Percentiles rank a stretch among this genome's conserved stretches.
phyloP scores from a whole-genome alignment of 2,888 invertebrate species.

The Aleiodes alternator region DNA sequence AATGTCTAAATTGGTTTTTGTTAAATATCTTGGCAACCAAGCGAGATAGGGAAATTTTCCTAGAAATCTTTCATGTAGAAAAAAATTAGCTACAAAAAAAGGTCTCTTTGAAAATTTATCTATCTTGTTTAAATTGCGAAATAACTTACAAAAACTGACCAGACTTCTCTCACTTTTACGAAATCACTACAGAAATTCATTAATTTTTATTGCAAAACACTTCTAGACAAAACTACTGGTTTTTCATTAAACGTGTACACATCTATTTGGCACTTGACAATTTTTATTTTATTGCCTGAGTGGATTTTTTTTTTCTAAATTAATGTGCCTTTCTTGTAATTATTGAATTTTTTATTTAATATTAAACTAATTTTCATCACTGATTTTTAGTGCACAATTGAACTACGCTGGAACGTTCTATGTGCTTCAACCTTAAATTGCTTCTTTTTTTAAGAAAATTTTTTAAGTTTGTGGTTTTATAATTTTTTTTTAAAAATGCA shows the following conservation, averaged over 20 bases:
- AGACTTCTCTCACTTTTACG: no score
- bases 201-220: conserved; percentile 24
- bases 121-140: no score
- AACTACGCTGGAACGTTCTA: conserved; percentile 27
- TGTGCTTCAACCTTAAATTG: background rate
- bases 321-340: conserved; percentile 6
- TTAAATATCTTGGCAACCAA: no score
- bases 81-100: no score
- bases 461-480: background rate
- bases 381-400: conserved; percentile 3
- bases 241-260: conserved; percentile 38
- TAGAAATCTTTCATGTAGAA: no score
- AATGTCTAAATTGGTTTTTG: no score
- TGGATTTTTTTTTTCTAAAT: conserved; percentile 17
- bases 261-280: conserved; percentile 56
- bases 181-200: conserved; percentile 4
- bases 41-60: no score
- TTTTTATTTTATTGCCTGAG: conserved; percentile 32
- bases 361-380: conserved; percentile 6
- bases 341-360: background rate
- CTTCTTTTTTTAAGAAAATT: background rate
- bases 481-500: background rate
- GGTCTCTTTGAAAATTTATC: no score
- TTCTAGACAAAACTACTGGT: conserved; percentile 25
- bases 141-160: no score